Evolutionary conservation across 1,140 invertebrate genomes (phyloP), one percentile per base, ranked within the genome.

Genomic region (Tachypleus tridentatus): DNA sequence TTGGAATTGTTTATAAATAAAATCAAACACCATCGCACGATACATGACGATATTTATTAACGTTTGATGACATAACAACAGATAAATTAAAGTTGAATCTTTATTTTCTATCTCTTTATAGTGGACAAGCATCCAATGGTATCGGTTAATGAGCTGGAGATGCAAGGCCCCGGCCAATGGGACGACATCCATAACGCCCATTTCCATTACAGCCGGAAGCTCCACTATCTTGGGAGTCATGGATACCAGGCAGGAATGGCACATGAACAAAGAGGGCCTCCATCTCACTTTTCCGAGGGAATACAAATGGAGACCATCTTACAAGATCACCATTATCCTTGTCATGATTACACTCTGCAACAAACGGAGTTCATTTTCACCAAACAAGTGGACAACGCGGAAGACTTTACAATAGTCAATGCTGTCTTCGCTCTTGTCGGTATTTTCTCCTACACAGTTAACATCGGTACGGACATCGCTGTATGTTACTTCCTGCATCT

Each of bases 401-500:
- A 2, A 29, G 29, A 29, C 29, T 29, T 29, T 29, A 29, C 29
- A 29, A 29, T 29, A 29, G 29, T 29, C 29, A 29, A 29, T 29
- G 29, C 29, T 4, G 4, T 64, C 5, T 10, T 63, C 58, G 62
- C 69, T 3, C 50, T 65, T 0, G 54, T 73, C 29, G 63, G 68
- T 8, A 61, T 73, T 7, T 60, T 65, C 51, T 51, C 57, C 6
- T 72, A 71, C 51, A 56, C 66, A 47, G 58, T 66, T 8, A 66
- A 70, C 52, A 58, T 70, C 47, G 70, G 66, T 3, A 64, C 68
- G 3, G 70, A 69, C 10, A 61, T 62, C 8, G 67, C 64, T 10
- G 57, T 69, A 0, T 70, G 68, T 49, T 71, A 72, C 51, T 70
- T 70, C 57, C 60, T 72, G 0, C 69, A 64, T 54, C 56, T 66